Conservation (phyloP, 2,113 vertebrate genomes). For the Pelobates fuscus region DNA sequence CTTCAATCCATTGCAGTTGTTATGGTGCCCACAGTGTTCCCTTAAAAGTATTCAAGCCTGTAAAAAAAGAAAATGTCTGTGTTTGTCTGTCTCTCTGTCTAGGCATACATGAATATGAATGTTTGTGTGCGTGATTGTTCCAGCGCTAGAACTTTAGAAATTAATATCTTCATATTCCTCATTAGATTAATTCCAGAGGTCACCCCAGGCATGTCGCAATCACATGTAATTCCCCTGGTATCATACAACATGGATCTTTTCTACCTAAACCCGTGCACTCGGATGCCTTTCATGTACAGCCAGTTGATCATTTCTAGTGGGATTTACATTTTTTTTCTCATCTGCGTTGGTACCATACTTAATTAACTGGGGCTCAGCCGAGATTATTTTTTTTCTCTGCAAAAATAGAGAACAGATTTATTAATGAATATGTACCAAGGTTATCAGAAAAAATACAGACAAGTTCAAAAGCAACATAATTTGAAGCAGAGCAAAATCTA, state of each 20-base stretch:
- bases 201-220: too few species aligned
- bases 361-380: background rate
- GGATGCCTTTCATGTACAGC: background rate
- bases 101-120: too few species aligned
- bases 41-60: too few species aligned
- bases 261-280: background rate
- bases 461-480: background rate
- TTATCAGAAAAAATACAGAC: background rate
- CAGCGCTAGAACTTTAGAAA: too few species aligned
- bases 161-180: too few species aligned
- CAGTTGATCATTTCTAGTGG: background rate
- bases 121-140: too few species aligned
- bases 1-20: too few species aligned
- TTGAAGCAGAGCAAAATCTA: background rate
- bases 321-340: background rate
- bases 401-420: conserved; percentile 9
- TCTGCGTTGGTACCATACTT: background rate
- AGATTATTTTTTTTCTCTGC: background rate
- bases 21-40: too few species aligned
- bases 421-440: conserved; percentile 1
- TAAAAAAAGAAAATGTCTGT: too few species aligned
- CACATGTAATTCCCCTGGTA: too few species aligned
- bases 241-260: background rate
- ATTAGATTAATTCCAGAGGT: too few species aligned
- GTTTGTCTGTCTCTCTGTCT: too few species aligned